Base-by-base conservation (phyloP, 2,797 vertebrate species). In the Danio albolineatus region DNA sequence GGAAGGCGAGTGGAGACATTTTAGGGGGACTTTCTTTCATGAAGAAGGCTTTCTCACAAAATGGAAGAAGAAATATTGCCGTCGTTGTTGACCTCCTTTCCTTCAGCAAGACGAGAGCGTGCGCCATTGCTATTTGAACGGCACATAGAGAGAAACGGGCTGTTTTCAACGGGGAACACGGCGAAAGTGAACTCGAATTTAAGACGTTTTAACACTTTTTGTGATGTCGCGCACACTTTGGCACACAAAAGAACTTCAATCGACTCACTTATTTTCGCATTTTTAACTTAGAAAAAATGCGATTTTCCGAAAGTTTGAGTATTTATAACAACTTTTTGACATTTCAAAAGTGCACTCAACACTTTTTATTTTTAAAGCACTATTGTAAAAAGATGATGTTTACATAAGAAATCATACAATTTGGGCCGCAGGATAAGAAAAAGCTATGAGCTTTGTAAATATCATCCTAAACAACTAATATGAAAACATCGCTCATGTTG, bases 11-110 rank as follows among this genome's bases (percentile, higher is more conserved):
- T 86, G 93, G 92, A 94, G 92, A 90, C 92, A 94, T 95, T 95
- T 95, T 88, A 92, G 91, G 92, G 93, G 94, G 93, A 95, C 95
- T 95, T 95, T 96, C 95, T 96, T 94, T 96, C 95, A 96, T 93
- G 92, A 94, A 88, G 92, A 95, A 92, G 92, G 87, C 93, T 91
- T 94, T 94, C 89, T 93, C 93, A 95, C 94, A 96, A 96, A 95
- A 96, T 96, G 96, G 96, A 96, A 96, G 96, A 93, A 95, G 94
- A 93, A 94, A 94, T 94, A 94, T 94, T 93, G 94, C 92, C 85
- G 94, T 95, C 93, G 93, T 93, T 92, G 93, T 92, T 95, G 95
- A 95, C 94, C 94, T 95, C 94, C 90, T 95, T 95, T 94, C 92
- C 89, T 90, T 92, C 87, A 92, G 92, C 89, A 87, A 92, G 91